Evolutionary conservation across 1,140 invertebrate species (phyloP).

Genomic region (Caenorhabditis inopinata): DNA sequence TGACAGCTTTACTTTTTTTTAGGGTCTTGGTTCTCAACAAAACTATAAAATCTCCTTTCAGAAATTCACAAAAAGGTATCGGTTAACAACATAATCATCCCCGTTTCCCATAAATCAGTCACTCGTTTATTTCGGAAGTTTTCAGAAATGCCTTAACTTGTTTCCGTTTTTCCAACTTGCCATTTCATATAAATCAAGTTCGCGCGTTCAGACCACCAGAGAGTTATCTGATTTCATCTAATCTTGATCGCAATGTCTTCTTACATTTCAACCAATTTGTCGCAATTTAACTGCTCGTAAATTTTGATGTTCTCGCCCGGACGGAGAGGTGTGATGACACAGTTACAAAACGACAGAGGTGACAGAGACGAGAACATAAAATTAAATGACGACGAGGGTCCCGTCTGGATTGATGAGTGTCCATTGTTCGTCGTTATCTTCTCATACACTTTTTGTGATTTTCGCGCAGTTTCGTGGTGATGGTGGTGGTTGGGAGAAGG

Average conservation of each 20-base stretch:
- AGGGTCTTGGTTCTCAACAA: too few species aligned
- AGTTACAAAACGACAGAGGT: neutral
- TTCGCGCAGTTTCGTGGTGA: conserved; percentile 10
- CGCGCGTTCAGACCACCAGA: neutral
- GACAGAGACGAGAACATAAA: conserved; percentile 30
- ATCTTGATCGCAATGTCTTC: conserved; percentile 26
- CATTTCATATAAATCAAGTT: conserved; percentile 3
- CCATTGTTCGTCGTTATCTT: conserved; percentile 2
- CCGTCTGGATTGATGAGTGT: conserved; percentile 2
- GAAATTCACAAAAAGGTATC: too few species aligned
- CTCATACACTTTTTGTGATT: neutral
- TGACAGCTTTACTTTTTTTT: too few species aligned
- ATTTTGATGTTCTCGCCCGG: conserved; percentile 15
- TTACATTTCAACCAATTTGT: conserved; percentile 7
- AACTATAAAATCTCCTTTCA: too few species aligned
- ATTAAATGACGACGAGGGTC: conserved; percentile 16
- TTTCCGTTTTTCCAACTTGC: neutral
- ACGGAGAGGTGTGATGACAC: conserved; percentile 10
- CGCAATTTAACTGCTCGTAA: conserved; percentile 25
- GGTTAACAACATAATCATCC: too few species aligned
- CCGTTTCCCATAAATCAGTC: too few species aligned
- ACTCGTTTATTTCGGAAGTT: too few species aligned
- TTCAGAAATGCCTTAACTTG: too few species aligned
- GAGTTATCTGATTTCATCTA: conserved; percentile 14
- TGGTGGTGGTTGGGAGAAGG: too few species aligned